A percentile compares a stretch with the other conserved stretches of the same genome.
phyloP scores from a whole-genome alignment of 1,140 invertebrate genomes.

The Lepidotrigona ventralis region DNA sequence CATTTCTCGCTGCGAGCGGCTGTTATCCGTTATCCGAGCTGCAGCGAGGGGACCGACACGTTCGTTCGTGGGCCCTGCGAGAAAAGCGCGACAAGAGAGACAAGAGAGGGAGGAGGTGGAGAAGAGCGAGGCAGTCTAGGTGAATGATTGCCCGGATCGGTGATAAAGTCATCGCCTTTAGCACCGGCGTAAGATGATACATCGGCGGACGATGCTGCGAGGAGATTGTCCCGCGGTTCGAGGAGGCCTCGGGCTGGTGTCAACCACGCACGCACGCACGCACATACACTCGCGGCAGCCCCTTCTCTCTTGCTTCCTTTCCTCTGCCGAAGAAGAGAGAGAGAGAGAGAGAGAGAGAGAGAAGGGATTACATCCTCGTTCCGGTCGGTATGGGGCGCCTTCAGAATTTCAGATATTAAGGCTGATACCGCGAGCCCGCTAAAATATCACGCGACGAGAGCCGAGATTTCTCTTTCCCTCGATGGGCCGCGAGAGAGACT shows the following conservation, averaged over 20 bases:
- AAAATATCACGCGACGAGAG: conserved; percentile 61
- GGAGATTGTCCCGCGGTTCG: conserved; percentile 71
- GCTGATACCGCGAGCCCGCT: conserved; percentile 58
- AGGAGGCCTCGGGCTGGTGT: conserved; percentile 17
- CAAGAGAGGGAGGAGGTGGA: not conserved
- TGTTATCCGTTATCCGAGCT: conserved; percentile 38
- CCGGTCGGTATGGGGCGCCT: conserved; percentile 59
- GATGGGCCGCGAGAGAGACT: not conserved
- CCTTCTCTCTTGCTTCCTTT: not conserved
- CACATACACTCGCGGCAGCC: conserved; percentile 34
- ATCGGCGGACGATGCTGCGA: conserved; percentile 76
- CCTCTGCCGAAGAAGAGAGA: not conserved
- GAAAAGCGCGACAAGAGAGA: conserved; percentile 18
- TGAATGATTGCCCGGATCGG: conserved; percentile 80
- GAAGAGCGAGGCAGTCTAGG: conserved; percentile 51
- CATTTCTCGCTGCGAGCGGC: not conserved
- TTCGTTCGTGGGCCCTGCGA: conserved; percentile 38
- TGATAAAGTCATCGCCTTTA: conserved; percentile 81
- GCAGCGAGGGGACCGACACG: conserved; percentile 6
- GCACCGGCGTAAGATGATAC: conserved; percentile 80
- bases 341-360: not conserved
- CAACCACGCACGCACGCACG: not conserved
- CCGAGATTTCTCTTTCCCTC: conserved; percentile 42
- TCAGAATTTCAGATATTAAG: conserved; percentile 70
- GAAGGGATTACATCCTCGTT: conserved; percentile 34